Conservation (phyloP, 2,113 vertebrate species). For the Struthidea cinerea region DNA sequence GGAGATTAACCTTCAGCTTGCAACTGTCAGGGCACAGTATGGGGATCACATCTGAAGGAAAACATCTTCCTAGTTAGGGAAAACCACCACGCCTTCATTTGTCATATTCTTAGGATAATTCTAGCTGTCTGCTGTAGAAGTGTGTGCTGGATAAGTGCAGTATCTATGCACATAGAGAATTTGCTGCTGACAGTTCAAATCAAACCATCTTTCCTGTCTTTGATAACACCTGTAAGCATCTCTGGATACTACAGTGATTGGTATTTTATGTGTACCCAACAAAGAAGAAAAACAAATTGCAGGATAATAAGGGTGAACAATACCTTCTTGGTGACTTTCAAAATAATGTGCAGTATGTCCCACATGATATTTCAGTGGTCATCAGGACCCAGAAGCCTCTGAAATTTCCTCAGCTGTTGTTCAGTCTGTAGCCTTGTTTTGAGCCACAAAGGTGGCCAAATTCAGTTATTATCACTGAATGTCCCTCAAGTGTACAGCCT, state of each 20-base stretch:
- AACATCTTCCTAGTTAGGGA: neutral
- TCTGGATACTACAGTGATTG: neutral
- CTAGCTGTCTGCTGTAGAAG: neutral
- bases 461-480: neutral
- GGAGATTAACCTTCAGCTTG: neutral
- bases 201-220: neutral
- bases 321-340: neutral
- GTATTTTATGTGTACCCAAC: neutral
- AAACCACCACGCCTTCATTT: neutral
- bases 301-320: neutral
- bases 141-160: neutral
- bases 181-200: conserved; percentile 29
- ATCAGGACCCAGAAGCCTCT: neutral
- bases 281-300: neutral
- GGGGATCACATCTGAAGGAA: neutral
- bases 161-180: neutral
- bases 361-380: neutral
- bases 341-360: neutral
- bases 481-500: neutral
- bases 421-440: neutral
- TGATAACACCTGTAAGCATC: neutral
- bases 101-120: conserved; percentile 21
- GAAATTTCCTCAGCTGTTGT: neutral
- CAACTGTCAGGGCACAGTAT: neutral
- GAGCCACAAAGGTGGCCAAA: neutral